Percentiles rank a stretch among this genome's conserved stretches.
These are phyloP conservation scores for Malachius bipustulatus DNA, from an alignment of 2,888 invertebrate species.

Conservation along the genomic window DNA sequence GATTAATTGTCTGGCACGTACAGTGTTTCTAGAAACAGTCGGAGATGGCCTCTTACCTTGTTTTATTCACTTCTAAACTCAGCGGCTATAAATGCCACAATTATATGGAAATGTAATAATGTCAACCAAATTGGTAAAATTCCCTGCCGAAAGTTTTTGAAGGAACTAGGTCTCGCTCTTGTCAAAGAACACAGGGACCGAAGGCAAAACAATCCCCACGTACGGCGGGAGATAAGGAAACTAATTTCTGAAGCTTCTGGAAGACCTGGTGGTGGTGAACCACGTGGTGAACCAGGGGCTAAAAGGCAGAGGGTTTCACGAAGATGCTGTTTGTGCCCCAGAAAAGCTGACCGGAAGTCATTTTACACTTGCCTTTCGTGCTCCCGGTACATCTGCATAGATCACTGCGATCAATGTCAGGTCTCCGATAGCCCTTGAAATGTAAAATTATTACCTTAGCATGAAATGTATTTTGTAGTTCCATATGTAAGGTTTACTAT, in stretches of 20 bases:
- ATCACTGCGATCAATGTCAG: too few relatives aligned
- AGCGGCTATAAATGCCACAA: constrained; percentile 10
- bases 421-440: too few relatives aligned
- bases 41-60: too few relatives aligned
- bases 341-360: constrained; percentile 6
- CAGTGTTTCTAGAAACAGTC: too few relatives aligned
- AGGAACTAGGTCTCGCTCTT: constrained; percentile 9
- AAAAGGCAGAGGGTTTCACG: constrained; percentile 8
- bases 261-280: neutral
- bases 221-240: too few relatives aligned
- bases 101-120: constrained; percentile 12
- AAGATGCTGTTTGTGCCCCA: constrained; percentile 8
- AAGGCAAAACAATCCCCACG: constrained; percentile 1
- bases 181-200: constrained; percentile 6
- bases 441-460: too few relatives aligned
- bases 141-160: constrained; percentile 10
- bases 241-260: too few relatives aligned
- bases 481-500: too few relatives aligned
- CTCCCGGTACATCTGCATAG: constrained; percentile 5
- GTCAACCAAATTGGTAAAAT: constrained; percentile 9
- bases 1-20: too few relatives aligned
- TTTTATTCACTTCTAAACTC: too few relatives aligned
- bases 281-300: constrained; percentile 2
- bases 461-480: too few relatives aligned
- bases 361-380: constrained; percentile 6